A percentile compares a stretch with the other conserved stretches of the same genome.
Conservation (phyloP, 2,888 invertebrate species). For the Eremobia ochroleuca region DNA sequence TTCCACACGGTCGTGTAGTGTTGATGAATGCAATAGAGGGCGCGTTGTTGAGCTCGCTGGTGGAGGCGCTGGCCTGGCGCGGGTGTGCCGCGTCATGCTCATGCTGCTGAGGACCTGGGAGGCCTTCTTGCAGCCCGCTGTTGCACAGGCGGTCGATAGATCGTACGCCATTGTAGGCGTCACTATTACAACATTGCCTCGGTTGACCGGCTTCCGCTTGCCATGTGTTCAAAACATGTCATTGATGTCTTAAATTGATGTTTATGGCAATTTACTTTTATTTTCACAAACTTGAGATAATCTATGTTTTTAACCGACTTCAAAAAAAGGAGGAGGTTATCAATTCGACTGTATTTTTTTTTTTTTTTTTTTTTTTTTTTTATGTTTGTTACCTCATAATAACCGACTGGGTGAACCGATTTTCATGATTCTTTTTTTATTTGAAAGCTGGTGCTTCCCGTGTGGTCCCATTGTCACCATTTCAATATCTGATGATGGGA, state of each 20-base stretch:
- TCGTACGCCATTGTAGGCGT: constrained; percentile 21
- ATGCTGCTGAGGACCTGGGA: constrained; percentile 80
- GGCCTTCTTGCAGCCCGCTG: constrained; percentile 66
- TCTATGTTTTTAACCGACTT: too few relatives aligned
- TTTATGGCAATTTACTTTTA: background rate
- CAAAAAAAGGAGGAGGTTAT: too few relatives aligned
- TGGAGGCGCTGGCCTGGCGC: background rate
- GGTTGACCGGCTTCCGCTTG: background rate
- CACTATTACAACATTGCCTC: background rate
- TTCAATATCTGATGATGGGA: too few relatives aligned
- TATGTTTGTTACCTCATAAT: too few relatives aligned
- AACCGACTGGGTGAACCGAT: too few relatives aligned
- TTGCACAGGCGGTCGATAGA: constrained; percentile 2
- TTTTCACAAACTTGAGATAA: background rate
- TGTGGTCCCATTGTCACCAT: too few relatives aligned
- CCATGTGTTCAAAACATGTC: constrained; percentile 12
- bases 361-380: too few relatives aligned
- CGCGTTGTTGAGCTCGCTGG: background rate
- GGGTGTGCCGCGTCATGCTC: constrained; percentile 71
- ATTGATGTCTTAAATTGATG: background rate
- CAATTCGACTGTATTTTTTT: too few relatives aligned
- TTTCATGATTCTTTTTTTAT: too few relatives aligned
- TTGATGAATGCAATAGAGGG: constrained; percentile 23
- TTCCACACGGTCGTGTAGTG: constrained; percentile 1
- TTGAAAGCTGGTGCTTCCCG: too few relatives aligned